These are phyloP conservation scores for Cylloceria caligata DNA, from an alignment of 2,888 invertebrate species.

Conservation along the genomic window DNA sequence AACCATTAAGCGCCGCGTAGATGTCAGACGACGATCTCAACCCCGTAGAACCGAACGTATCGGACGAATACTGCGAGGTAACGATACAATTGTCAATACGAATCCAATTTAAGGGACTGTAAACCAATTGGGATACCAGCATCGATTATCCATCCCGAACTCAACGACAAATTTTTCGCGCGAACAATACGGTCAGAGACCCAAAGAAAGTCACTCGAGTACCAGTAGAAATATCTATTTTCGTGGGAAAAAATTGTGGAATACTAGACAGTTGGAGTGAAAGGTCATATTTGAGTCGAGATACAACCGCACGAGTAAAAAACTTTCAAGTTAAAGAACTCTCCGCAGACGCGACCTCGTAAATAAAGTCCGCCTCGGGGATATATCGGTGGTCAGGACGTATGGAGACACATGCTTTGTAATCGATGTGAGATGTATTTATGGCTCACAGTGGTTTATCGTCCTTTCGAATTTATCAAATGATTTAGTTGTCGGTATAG, in stretches of 20 bases:
- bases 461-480: slow-evolving; percentile 37
- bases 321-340: slow-evolving; percentile 22
- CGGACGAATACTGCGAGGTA: no score
- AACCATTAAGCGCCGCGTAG: no score
- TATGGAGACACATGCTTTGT: slow-evolving; percentile 54
- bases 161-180: neutral
- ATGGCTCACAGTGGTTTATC: slow-evolving; percentile 61
- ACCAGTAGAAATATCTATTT: neutral
- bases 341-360: no score
- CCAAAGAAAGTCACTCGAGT: slow-evolving; percentile 86
- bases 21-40: no score
- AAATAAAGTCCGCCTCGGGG: no score
- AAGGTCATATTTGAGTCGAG: neutral
- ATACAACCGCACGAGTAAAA: neutral
- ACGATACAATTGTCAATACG: no score
- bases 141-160: neutral
- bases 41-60: no score
- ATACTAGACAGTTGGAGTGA: neutral
- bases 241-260: slow-evolving; percentile 1
- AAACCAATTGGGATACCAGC: neutral
- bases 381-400: no score
- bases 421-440: slow-evolving; percentile 40
- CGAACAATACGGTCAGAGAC: neutral
- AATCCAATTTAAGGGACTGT: no score
- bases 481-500: slow-evolving; percentile 49